Conservation (phyloP, 2,113 vertebrate genomes). For the Archilochus colubris region DNA sequence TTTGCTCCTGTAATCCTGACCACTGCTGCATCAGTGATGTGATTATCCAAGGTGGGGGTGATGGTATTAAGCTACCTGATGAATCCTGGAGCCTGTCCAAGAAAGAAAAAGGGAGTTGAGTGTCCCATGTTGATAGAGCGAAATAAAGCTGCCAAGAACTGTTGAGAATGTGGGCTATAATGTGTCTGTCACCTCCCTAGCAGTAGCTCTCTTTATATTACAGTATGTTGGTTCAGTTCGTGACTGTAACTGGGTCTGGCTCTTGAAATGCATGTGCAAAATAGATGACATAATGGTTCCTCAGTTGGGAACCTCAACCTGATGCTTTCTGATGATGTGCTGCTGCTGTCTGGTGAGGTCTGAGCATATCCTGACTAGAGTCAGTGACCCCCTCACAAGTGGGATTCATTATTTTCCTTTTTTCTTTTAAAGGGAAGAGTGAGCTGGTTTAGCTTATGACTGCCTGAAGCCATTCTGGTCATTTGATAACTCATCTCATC, state of each 20-base stretch:
- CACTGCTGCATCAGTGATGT: neutral
- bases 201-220: neutral
- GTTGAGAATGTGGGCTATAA: slow-evolving; percentile 8
- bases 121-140: neutral
- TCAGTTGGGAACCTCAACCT: neutral
- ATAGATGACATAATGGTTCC: neutral
- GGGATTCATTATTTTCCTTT: neutral
- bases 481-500: neutral
- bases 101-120: neutral
- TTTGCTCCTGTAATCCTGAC: neutral
- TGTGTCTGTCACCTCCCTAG: slow-evolving; percentile 22
- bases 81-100: neutral
- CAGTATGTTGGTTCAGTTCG: neutral
- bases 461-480: neutral
- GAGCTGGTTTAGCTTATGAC: neutral
- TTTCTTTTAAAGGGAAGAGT: neutral
- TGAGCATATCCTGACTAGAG: neutral
- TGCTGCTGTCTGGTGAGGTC: neutral
- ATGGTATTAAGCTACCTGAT: neutral
- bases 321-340: neutral
- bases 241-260: neutral
- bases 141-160: slow-evolving; percentile 5
- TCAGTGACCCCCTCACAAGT: neutral
- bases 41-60: neutral
- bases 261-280: neutral